Evolutionary conservation across 2,888 invertebrate genomes (phyloP), one percentile per base, ranked within the genome.

Genomic region (Gnatocerus cornutus): DNA sequence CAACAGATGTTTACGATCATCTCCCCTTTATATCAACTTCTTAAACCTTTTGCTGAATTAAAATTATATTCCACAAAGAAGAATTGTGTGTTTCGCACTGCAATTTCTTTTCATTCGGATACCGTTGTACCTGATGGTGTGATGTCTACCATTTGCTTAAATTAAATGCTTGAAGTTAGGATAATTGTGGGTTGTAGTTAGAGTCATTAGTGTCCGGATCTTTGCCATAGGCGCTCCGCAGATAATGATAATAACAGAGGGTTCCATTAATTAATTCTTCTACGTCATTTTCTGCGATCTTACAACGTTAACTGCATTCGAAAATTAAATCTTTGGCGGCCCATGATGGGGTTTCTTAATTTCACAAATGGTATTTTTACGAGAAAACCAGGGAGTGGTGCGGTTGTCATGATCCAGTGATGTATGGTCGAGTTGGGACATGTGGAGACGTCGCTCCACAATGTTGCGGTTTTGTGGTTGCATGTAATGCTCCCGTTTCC

Each of bases 1-100:
- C 74, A 74, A 72, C 74, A 74, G 74, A 74, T 74, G 74, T 71
- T 72, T 74, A 68, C 71, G 65, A 72, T 69, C 72, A 72, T 72
- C 64, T 69, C 72, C 68, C 71, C 70, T 69, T 68, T 70, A 66
- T 53, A 66, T 70, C 66, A 56, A 70, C 66, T 64, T 46, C 65
- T 64, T 67, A 67, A 67, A 70, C 66, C 66, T 70, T 65, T 70
- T 55, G 30, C 56, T 37, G 56, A 65, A 55, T 56, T 68, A 68
- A 59, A 67, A 59, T 30, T 55, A 12, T 33, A 41, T 29, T 37
- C 33, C 53, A 46, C 33, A 30, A 14, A 64, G n/a, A 53, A 45
- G 43, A 53, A 64, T 55, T 53, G 30, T 41, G 33, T 41, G 27
- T 12, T 13, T 52, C 29, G n/a, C 37, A 43, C 30, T 29, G 56